Evolutionary conservation across 2,113 vertebrate genomes (phyloP).

Genomic region (Myotis brandtii): DNA sequence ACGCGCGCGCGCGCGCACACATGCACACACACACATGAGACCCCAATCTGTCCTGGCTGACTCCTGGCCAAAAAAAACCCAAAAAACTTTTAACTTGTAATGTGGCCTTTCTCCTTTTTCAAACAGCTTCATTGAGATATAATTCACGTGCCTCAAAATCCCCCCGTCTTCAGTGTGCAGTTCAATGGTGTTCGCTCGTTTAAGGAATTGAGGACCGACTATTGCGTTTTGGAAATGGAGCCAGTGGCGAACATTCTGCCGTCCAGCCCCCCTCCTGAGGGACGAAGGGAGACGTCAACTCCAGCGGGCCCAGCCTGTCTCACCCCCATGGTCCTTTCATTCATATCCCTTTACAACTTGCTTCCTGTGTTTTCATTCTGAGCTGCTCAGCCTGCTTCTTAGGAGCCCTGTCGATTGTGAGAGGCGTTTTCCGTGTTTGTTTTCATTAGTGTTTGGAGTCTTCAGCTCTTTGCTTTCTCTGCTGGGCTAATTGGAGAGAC

Average conservation of each 20-base stretch:
- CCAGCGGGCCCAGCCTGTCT: not conserved
- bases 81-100: not conserved
- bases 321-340: not conserved
- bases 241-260: not conserved
- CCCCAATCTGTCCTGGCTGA: not conserved
- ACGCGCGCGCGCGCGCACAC: not conserved
- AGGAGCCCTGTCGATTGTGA: not conserved
- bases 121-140: not conserved
- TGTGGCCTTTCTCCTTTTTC: not conserved
- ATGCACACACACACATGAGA: not conserved
- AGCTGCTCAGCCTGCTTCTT: not conserved
- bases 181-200: not conserved
- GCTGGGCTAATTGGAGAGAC: not conserved
- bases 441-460: not conserved
- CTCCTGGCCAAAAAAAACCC: not conserved
- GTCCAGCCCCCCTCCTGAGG: not conserved
- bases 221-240: not conserved
- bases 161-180: not conserved
- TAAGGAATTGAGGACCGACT: too few species aligned
- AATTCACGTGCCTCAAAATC: not conserved
- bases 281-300: not conserved
- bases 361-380: slow-evolving; percentile 50
- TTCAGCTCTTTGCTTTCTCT: not conserved
- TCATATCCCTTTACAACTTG: not conserved
- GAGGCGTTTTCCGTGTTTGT: not conserved